phyloP scores from a whole-genome alignment of 1,140 invertebrate genomes.

The Musca vetustissima region DNA sequence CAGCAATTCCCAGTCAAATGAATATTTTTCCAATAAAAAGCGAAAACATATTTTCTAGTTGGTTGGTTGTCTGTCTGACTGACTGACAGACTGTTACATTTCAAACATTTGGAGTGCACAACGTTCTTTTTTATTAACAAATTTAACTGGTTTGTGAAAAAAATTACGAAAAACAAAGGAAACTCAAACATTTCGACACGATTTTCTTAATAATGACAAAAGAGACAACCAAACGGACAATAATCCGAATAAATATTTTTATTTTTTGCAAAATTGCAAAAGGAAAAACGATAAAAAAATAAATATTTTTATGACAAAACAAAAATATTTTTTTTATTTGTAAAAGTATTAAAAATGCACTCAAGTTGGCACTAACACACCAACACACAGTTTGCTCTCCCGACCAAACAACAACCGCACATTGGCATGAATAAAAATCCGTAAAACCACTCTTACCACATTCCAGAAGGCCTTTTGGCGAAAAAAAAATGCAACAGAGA shows the following conservation, averaged over 20 bases:
- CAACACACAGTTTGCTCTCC: no score
- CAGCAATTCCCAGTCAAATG: no score
- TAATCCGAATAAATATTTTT: background rate
- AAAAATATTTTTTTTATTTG: slow-evolving; percentile 6
- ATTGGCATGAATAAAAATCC: background rate
- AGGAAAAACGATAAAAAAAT: background rate
- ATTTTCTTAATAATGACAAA: slow-evolving; percentile 1
- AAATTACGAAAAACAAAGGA: no score
- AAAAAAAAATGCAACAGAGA: no score
- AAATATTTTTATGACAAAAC: slow-evolving; percentile 12
- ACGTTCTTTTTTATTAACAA: no score
- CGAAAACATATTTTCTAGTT: no score
- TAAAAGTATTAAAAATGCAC: slow-evolving; percentile 17
- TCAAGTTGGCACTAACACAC: no score
- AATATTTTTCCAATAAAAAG: no score
- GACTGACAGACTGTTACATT: no score
- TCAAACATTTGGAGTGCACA: no score
- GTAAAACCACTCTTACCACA: slow-evolving; percentile 15
- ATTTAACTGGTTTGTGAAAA: no score
- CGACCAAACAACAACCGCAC: background rate
- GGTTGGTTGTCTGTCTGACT: no score
- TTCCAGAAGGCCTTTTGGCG: slow-evolving; percentile 11
- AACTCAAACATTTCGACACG: slow-evolving; percentile 3
- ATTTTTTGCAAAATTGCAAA: background rate
- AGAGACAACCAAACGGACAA: background rate